Conservation (phyloP, 2,797 vertebrate species). For the Tiaroga cobitis region DNA sequence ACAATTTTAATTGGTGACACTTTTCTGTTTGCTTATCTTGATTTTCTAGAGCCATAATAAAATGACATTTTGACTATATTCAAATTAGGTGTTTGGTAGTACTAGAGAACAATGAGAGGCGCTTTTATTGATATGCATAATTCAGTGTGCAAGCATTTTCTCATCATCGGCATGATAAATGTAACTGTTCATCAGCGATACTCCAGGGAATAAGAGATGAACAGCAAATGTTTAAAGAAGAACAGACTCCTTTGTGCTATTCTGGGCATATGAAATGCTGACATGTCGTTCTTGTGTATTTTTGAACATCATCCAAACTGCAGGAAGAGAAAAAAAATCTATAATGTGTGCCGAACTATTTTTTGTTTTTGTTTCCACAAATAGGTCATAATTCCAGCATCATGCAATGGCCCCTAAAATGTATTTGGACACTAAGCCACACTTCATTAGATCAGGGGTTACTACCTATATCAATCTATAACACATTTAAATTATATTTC, state of each 20-base stretch:
- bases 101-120: background rate
- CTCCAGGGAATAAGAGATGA: slow-evolving; percentile 46
- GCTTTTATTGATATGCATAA: slow-evolving; percentile 43
- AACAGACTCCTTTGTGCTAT: slow-evolving; percentile 47
- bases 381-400: background rate
- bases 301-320: slow-evolving; percentile 28
- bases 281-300: slow-evolving; percentile 19
- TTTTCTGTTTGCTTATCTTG: slow-evolving; percentile 38
- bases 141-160: slow-evolving; percentile 50
- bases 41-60: background rate
- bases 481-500: background rate
- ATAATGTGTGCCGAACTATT: background rate
- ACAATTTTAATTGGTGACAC: slow-evolving; percentile 61
- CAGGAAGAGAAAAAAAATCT: background rate
- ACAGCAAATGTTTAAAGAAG: slow-evolving; percentile 47
- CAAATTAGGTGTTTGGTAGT: background rate
- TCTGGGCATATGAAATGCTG: slow-evolving; percentile 48
- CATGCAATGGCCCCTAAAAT: background rate
- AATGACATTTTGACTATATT: background rate
- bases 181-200: slow-evolving; percentile 39
- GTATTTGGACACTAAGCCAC: background rate
- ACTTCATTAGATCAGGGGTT: background rate
- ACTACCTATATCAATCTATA: background rate
- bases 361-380: background rate
- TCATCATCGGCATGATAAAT: slow-evolving; percentile 47